These are phyloP conservation scores for Taphrorychus bicolor DNA, from an alignment of 2,888 invertebrate species.

Conservation along the genomic window DNA sequence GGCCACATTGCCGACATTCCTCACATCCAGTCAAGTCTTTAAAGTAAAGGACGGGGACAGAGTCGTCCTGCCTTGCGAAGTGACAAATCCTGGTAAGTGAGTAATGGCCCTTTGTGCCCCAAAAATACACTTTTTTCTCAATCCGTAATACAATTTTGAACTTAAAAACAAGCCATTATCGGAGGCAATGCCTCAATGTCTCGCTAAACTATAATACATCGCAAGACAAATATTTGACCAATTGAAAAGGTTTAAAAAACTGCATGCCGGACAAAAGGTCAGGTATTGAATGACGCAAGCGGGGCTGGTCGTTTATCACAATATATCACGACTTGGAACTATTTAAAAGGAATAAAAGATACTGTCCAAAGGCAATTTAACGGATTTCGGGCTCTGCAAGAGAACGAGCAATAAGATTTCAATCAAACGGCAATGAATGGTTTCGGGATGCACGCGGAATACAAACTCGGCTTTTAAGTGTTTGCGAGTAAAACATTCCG, in stretches of 20 bases:
- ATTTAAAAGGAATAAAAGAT: constrained; percentile 22
- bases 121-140: neutral
- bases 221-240: neutral
- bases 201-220: neutral
- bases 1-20: constrained; percentile 58
- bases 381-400: constrained; percentile 12
- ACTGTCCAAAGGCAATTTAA: constrained; percentile 18
- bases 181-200: neutral
- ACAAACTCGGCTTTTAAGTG: constrained; percentile 18
- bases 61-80: constrained; percentile 66
- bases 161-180: neutral
- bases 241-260: neutral
- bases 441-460: constrained; percentile 7
- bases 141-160: too few species aligned
- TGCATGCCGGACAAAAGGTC: neutral
- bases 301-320: constrained; percentile 17
- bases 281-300: constrained; percentile 11
- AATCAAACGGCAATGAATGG: constrained; percentile 25
- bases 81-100: constrained; percentile 64
- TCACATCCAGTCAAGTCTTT: constrained; percentile 62
- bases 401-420: constrained; percentile 23
- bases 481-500: constrained; percentile 16
- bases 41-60: constrained; percentile 65
- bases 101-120: neutral
- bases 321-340: constrained; percentile 16